Evolutionary conservation across 2,888 invertebrate genomes (phyloP), one percentile per base, ranked within the genome.

Genomic region (Adelphocoris suturalis): DNA sequence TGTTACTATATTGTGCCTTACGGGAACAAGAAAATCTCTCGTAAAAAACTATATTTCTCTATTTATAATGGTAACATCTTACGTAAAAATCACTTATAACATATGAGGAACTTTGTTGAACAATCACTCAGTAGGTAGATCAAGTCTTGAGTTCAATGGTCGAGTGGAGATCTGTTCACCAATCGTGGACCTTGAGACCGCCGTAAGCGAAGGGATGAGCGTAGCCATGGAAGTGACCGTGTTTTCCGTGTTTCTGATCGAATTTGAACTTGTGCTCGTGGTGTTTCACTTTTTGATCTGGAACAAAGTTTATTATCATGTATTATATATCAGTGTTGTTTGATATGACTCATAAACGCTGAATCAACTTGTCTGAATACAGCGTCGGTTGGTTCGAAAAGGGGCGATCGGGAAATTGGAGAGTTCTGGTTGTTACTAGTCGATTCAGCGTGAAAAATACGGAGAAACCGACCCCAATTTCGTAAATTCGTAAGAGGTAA

Each of bases 241-340:
- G 88, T 61, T 85, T 85, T 1, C 88, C 88, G 78, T 88, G 88
- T 55, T 88, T 88, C 37, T 88, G 88, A 0, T 88, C 80, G 16
- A 88, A 78, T 88, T 88, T 88, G 88, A 88, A 88, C 52, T 80
- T 80, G 78, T 78, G 48, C 52, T 88, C 88, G 88, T 88, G 88
- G 57, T 88, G 78, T 46, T 88, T 88, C 52, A 88, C 88, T 88
- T 88, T 88, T 88, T 88, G 88, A 52, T 23, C 88, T 88, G 78
- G n/a, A 88, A 88, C n/a, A 68, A 19, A 52, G 13, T 7, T 52
- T 52, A 48, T 48, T 48, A n/a, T n/a, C n/a, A n/a, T n/a, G 37
- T 37, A 37, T 37, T 4, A 37, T n/a, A n/a, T 37, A 37, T 37
- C 37, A 37, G 37, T 37, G 7, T 37, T 37, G 37, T 37, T 37